Evolutionary conservation across 2,888 invertebrate species (phyloP), one percentile per base, ranked within the genome.

Genomic region (Synanthedon myopaeformis): DNA sequence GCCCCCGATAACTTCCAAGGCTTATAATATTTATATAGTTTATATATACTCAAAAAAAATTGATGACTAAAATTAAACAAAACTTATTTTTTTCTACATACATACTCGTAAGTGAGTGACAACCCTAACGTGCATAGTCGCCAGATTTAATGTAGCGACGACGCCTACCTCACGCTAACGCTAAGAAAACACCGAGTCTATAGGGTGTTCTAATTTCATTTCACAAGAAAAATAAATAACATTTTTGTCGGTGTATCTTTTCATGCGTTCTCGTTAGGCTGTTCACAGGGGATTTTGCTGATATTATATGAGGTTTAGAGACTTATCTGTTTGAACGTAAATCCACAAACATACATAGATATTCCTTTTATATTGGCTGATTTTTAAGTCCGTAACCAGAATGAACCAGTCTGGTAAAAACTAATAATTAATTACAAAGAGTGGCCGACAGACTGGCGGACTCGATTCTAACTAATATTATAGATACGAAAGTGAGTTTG

Each of bases 161-260:
- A 14, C 72, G 75, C 13, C 74, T 64, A 61, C 61, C 77, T 74
- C 76, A 66, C 75, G 80, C 71, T 83, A 83, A 85, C 76, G 74
- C 74, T 81, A 79, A 85, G 84, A 81, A 85, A 85, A 83, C 82
- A 82, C 78, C 72, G 64, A 67, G 64, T 66, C 82, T 72, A 76
- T 67, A 66, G 86, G 83, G 83, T 71, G 80, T 74, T 77, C 72
- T 85, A 82, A 79, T 83, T 86, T 84, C 79, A 84, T 81, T 84
- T 60, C 64, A 56, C 58, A 55, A 63, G 61, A 65, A 68, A 74
- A 72, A 82, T 82, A 82, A 82, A 80, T 76, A 79, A 72, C 77
- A 76, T 80, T 66, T 54, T 57, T 58, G 53, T 49, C 49, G 42
- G 42, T 51, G 28, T 45, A 10, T 52, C 50, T 55, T 54, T 53